Base-by-base conservation (phyloP, 2,888 invertebrate species). In the Drosophila eohydei region DNA sequence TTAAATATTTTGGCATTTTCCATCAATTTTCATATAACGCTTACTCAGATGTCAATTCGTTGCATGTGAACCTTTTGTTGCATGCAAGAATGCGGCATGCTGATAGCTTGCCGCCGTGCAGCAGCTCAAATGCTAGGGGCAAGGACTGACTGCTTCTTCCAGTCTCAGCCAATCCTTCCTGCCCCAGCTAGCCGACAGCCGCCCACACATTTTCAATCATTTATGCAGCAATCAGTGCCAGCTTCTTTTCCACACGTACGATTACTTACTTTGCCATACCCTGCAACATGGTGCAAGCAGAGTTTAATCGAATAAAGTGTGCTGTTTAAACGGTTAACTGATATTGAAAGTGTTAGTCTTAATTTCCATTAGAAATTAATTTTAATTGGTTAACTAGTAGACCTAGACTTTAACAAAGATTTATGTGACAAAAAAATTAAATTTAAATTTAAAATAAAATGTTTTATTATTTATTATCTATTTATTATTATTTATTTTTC, bases 1-100 rank as follows among this genome's bases (percentile, higher is more conserved):
- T 89, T 83, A 85, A 85, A 87, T 86, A 87, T 85, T 85, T 87
- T 85, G 84, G 88, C 89, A 89, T 85, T 84, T 87, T 74, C 87
- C 80, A 89, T 85, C 89, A 85, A 84, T 87, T 89, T 87, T 89
- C 75, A 79, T 78, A 74, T 74, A 81, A 77, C 72, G 48, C 41
- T 52, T 28, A n/a, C 44, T 74, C 48, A 26, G 16, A 57, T 55
- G 55, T 61, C 56, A 64, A 56, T 60, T 66, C 46, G 30, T 48
- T 41, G 58, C 55, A 70, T 84, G 82, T 67, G 71, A 76, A 71
- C 64, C 74, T 57, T 69, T 63, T 66, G 74, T 70, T 66, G 83
- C 80, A 85, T 73, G 66, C 62, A 72, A 77, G 73, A 79, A 80
- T 80, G 77, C 44, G 36, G 54, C 44, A 83, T 78, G 78, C 71